These are phyloP conservation scores for Melitaea cinxia DNA, from an alignment of 1,140 invertebrate species.

Conservation along the genomic window DNA sequence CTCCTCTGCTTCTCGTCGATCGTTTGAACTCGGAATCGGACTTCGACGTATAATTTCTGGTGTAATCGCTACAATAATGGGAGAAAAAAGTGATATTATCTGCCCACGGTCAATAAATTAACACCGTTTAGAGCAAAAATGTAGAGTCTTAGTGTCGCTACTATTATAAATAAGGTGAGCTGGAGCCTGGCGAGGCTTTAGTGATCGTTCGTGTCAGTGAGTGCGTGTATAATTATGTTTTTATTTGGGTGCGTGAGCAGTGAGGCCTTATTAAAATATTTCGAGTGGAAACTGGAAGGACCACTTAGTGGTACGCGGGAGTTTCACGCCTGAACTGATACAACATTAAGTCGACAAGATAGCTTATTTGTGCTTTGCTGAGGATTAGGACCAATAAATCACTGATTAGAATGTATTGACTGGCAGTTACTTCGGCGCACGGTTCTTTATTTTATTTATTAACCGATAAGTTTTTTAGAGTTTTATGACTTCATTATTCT, in stretches of 20 bases:
- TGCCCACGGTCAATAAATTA: conserved; percentile 81
- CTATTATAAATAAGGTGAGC: conserved; percentile 76
- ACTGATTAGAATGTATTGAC: conserved; percentile 82
- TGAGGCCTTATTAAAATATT: conserved; percentile 81
- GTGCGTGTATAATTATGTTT: conserved; percentile 74
- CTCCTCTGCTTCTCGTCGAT: conserved; percentile 26
- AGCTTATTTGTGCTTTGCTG: conserved; percentile 80
- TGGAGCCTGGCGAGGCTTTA: conserved; percentile 56
- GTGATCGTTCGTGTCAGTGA: conserved; percentile 60
- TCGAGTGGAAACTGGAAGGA: conserved; percentile 81
- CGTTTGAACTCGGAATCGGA: conserved; percentile 61
- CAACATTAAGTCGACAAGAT: conserved; percentile 81
- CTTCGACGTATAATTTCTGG: conserved; percentile 77
- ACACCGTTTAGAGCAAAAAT: conserved; percentile 81
- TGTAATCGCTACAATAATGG: conserved; percentile 81
- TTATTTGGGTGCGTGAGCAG: conserved; percentile 80
- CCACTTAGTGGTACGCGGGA: conserved; percentile 80
- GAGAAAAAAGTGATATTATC: conserved; percentile 81
- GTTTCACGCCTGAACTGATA: conserved; percentile 80
- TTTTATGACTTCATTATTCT: conserved; percentile 70
- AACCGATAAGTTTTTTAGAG: conserved; percentile 62
- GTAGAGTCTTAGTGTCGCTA: conserved; percentile 79
- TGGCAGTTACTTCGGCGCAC: conserved; percentile 69
- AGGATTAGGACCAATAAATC: conserved; percentile 80
- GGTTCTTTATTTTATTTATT: conserved; percentile 68